phyloP scores from a whole-genome alignment of 2,888 invertebrate genomes.

The Apodemia mormo region DNA sequence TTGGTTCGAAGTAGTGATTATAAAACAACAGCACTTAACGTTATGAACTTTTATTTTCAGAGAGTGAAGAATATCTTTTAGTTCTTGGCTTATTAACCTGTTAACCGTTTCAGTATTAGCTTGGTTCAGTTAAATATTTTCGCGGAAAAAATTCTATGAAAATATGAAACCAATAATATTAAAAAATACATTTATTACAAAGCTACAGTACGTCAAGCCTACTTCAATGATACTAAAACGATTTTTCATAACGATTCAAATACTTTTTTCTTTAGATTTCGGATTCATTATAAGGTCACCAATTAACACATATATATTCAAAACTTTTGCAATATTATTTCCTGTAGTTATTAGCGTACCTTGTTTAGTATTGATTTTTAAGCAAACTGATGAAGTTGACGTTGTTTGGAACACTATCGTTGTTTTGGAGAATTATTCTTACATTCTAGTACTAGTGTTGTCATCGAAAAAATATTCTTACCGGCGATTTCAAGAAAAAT shows the following conservation, averaged over 20 bases:
- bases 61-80: not conserved
- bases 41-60: not conserved
- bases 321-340: not conserved
- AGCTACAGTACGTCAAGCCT: not conserved
- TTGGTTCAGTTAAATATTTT: not conserved
- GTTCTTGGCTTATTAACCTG: not conserved
- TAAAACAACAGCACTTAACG: no score
- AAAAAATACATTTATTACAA: slow-evolving; percentile 18
- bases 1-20: no score
- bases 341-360: not conserved
- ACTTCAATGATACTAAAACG: slow-evolving; percentile 8
- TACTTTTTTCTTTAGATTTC: slow-evolving; percentile 12
- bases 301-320: not conserved
- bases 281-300: slow-evolving; percentile 10
- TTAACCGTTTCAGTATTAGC: not conserved
- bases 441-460: not conserved
- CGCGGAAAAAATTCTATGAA: not conserved
- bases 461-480: not conserved
- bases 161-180: slow-evolving; percentile 4
- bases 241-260: slow-evolving; percentile 14
- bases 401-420: not conserved
- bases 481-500: slow-evolving; percentile 8
- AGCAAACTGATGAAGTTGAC: not conserved
- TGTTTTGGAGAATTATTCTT: slow-evolving; percentile 16
- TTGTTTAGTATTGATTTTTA: not conserved